phyloP scores from a whole-genome alignment of 2,113 vertebrate species.

The Cyrtonyx montezumae region DNA sequence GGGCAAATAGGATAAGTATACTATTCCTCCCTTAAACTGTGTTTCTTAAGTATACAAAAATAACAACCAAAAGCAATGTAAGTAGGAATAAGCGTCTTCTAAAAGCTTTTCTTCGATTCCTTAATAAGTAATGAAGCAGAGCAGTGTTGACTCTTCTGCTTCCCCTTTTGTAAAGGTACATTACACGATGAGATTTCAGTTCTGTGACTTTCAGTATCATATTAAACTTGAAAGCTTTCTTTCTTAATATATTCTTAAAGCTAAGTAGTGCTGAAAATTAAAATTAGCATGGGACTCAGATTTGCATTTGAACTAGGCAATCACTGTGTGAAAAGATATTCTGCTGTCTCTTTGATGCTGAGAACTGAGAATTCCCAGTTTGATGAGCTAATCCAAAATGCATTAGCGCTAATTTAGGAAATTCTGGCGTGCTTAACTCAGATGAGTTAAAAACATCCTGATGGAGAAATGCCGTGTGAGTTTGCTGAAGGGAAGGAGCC shows the following conservation, averaged over 20 bases:
- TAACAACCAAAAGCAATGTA: background rate
- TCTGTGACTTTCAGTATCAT: slow-evolving; percentile 9
- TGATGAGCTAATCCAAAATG: slow-evolving; percentile 39
- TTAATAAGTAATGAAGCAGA: background rate
- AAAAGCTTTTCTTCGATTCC: background rate
- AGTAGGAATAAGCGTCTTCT: background rate
- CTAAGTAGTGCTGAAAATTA: slow-evolving; percentile 59
- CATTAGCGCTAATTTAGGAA: slow-evolving; percentile 49
- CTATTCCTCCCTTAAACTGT: background rate
- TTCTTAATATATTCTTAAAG: slow-evolving; percentile 37
- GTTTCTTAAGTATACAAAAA: background rate
- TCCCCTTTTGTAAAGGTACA: background rate
- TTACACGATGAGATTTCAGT: slow-evolving; percentile 9
- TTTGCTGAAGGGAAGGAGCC: background rate
- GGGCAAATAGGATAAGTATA: background rate
- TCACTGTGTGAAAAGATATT: slow-evolving; percentile 11
- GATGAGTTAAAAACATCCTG: background rate
- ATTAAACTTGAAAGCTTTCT: slow-evolving; percentile 42
- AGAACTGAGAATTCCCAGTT: slow-evolving; percentile 49
- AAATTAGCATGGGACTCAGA: slow-evolving; percentile 34
- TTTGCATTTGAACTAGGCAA: slow-evolving; percentile 55
- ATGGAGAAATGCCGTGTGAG: background rate
- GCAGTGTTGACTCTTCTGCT: background rate
- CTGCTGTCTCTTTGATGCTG: slow-evolving; percentile 32
- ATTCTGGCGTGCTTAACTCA: background rate